Percentiles rank a stretch among this genome's conserved stretches.
phyloP scores from a whole-genome alignment of 2,797 vertebrate species.

The Melanogrammus aeglefinus region DNA sequence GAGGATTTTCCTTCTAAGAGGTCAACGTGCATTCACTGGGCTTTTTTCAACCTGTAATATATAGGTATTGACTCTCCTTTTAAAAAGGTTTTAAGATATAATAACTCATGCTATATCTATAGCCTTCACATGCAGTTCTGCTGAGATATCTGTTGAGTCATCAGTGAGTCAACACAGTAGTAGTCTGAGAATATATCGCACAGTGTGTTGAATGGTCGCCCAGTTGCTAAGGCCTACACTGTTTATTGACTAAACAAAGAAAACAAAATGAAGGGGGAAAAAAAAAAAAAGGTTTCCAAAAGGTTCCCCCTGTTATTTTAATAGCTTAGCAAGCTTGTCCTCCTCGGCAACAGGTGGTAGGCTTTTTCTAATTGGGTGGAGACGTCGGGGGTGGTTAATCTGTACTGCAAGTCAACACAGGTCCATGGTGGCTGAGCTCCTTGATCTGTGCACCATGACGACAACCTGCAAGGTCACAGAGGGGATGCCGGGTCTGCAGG shows the following conservation, averaged over 20 bases:
- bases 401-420: slow-evolving; percentile 63
- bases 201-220: not conserved
- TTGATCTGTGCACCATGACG: slow-evolving; percentile 67
- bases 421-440: slow-evolving; percentile 69
- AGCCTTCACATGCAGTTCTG: not conserved
- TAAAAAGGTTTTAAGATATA: not conserved
- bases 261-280: too few relatives aligned
- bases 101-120: not conserved
- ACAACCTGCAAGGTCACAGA: slow-evolving; percentile 54
- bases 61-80: not conserved
- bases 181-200: not conserved
- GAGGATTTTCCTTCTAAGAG: too few relatives aligned
- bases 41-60: not conserved
- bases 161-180: not conserved
- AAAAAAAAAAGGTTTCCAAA: too few relatives aligned
- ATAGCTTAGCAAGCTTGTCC: slow-evolving; percentile 53
- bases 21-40: too few relatives aligned
- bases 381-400: slow-evolving; percentile 52
- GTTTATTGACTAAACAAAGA: not conserved
- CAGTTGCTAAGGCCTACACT: not conserved
- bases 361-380: not conserved
- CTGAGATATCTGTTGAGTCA: not conserved
- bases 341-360: slow-evolving; percentile 28
- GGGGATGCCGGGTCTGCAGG: slow-evolving; percentile 19
- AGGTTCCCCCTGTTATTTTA: slow-evolving; percentile 35